Conservation (phyloP, 2,888 invertebrate genomes). For the Ichneumon xanthorius region DNA sequence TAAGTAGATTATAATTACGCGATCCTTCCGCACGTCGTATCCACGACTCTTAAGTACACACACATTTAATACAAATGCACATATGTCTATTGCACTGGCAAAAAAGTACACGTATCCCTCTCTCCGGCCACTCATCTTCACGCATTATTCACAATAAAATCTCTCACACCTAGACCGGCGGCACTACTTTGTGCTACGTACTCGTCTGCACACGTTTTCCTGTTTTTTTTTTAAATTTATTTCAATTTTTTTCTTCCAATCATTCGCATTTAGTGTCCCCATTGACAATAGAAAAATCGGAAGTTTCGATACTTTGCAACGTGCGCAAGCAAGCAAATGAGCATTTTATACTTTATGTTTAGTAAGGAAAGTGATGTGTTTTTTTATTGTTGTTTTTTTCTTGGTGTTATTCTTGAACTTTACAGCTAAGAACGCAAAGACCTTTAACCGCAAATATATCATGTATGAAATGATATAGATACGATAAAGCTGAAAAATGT, state of each 20-base stretch:
- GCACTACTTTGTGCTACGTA: conserved; percentile 71
- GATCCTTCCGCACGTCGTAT: conserved; percentile 22
- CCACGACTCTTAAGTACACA: conserved; percentile 55
- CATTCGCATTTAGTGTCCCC: conserved; percentile 41
- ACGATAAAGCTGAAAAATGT: conserved; percentile 39
- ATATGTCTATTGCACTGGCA: conserved; percentile 62
- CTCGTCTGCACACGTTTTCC: conserved; percentile 58
- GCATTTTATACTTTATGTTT: conserved; percentile 50
- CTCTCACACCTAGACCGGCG: conserved; percentile 70
- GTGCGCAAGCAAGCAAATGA: conserved; percentile 60
- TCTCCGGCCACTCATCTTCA: conserved; percentile 3
- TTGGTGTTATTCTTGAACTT: conserved; percentile 52
- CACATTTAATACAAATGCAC: conserved; percentile 58
- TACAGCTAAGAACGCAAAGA: conserved; percentile 36
- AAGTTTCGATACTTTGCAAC: conserved; percentile 20
- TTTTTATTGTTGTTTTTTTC: conserved; percentile 32
- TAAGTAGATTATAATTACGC: conserved; percentile 68
- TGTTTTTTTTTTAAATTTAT: neutral
- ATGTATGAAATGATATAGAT: neutral
- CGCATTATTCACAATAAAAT: conserved; percentile 30
- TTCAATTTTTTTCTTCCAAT: conserved; percentile 3
- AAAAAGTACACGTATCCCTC: conserved; percentile 23
- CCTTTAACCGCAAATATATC: conserved; percentile 1
- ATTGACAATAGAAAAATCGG: conserved; percentile 53
- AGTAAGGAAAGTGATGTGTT: conserved; percentile 46